Evolutionary conservation across 1,140 invertebrate genomes (phyloP), one percentile per base, ranked within the genome.

Genomic region (Leguminivora glycinivorella): DNA sequence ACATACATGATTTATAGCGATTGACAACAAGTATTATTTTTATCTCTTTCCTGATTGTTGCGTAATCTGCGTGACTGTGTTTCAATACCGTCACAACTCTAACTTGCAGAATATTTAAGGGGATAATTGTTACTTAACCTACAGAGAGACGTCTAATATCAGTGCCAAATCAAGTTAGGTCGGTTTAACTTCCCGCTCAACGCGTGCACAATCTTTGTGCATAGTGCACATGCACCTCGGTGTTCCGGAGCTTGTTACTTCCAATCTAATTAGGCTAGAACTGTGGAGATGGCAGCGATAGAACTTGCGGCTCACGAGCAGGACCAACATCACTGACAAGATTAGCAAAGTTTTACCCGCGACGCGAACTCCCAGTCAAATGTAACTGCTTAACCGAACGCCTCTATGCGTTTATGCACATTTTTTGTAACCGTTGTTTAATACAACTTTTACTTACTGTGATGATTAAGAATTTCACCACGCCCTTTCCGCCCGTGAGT

Each of bases 251-350:
- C 77, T 75, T 79, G 75, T 75, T 68, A 69, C 68, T 40, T 68
- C 75, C 70, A 79, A 85, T 82, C 77, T 85, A 84, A 85, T 85
- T 85, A 87, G 79, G 77, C 74, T 72, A 74, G 78, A 75, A 80
- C 69, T 76, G 69, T 63, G 70, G 74, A 79, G 75, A 78, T 82
- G 71, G 72, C 75, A 70, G 71, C 75, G 76, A 85, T 83, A 77
- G 77, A 79, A 82, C 78, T 85, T 82, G 82, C 58, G 75, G 79
- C 72, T 74, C 75, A 76, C 74, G 74, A 75, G 66, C 68, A 74
- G 72, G 73, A 74, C 76, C 70, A 81, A 76, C 78, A 73, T 34
- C 69, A 68, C 74, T 79, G 78, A 85, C 78, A 76, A 78, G 79
- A 81, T 83, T 81, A 80, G 70, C 66, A 78, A 82, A 86, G 72